Percentiles rank a stretch among this genome's conserved stretches.
phyloP scores from a whole-genome alignment of 2,888 invertebrate genomes.

The Melangyna quadrimaculata region DNA sequence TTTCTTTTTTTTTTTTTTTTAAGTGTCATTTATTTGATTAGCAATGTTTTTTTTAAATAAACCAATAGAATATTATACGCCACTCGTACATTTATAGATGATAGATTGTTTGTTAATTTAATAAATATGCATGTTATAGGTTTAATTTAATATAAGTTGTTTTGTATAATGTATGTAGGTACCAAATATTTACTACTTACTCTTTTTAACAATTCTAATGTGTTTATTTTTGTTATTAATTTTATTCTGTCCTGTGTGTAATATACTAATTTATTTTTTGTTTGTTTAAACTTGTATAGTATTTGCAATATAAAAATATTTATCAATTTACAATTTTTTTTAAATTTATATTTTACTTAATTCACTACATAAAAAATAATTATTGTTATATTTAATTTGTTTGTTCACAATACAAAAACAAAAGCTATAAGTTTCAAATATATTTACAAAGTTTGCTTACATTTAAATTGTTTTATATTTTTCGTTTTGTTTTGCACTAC shows the following conservation, averaged over 20 bases:
- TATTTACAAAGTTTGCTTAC: slow-evolving; percentile 47
- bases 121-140: slow-evolving; percentile 61
- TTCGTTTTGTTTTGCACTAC: slow-evolving; percentile 55
- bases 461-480: slow-evolving; percentile 1
- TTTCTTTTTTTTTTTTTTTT: slow-evolving; percentile 10
- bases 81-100: slow-evolving; percentile 58
- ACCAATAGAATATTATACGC: slow-evolving; percentile 56
- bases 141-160: slow-evolving; percentile 37
- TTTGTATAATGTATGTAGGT: slow-evolving; percentile 57
- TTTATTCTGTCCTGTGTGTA: slow-evolving; percentile 36
- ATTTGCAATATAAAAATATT: slow-evolving; percentile 72
- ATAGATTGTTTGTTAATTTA: slow-evolving; percentile 53
- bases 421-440: slow-evolving; percentile 70
- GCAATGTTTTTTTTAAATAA: slow-evolving; percentile 34
- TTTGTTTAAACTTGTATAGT: slow-evolving; percentile 52
- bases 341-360: slow-evolving; percentile 51
- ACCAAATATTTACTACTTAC: slow-evolving; percentile 49
- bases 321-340: slow-evolving; percentile 67
- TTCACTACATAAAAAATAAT: slow-evolving; percentile 71
- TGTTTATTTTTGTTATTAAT: slow-evolving; percentile 29
- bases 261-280: slow-evolving; percentile 44
- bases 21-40: slow-evolving; percentile 44
- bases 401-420: slow-evolving; percentile 66
- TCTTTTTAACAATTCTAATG: slow-evolving; percentile 54
- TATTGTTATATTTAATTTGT: slow-evolving; percentile 66